phyloP scores from a whole-genome alignment of 2,888 invertebrate genomes.

The Tachystola acroxantha region DNA sequence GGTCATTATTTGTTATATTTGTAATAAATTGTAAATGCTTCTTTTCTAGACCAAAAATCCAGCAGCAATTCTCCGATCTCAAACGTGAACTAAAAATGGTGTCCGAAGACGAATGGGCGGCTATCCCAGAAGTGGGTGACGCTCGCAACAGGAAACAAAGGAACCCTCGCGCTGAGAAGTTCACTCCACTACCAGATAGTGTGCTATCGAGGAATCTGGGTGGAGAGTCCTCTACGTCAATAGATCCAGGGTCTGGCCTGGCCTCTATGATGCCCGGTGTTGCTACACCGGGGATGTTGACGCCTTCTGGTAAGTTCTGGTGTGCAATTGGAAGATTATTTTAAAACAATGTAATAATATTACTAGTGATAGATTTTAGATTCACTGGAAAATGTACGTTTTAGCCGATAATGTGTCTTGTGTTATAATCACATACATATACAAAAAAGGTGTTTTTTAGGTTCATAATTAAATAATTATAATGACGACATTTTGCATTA shows the following conservation, averaged over 20 bases:
- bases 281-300: conserved; percentile 91
- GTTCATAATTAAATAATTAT: too few relatives aligned
- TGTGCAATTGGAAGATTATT: too few relatives aligned
- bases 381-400: background rate
- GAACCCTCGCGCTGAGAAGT: conserved; percentile 96
- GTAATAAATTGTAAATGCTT: too few relatives aligned
- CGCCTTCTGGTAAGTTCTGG: conserved; percentile 82
- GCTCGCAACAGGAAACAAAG: conserved; percentile 97
- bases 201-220: conserved; percentile 92
- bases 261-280: conserved; percentile 93
- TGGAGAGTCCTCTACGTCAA: conserved; percentile 86
- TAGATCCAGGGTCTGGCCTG: conserved; percentile 92
- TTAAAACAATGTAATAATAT: background rate
- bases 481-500: too few relatives aligned
- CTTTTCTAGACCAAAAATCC: conserved; percentile 92
- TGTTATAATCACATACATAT: too few relatives aligned
- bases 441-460: too few relatives aligned
- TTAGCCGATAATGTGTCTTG: too few relatives aligned
- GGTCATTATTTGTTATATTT: too few relatives aligned
- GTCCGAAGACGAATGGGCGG: conserved; percentile 96
- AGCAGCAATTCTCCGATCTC: conserved; percentile 99
- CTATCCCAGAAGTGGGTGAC: conserved; percentile 99
- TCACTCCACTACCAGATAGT: conserved; percentile 98
- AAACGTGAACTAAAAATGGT: conserved; percentile 91
- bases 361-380: background rate